Percentiles rank a stretch among this genome's conserved stretches.
Conservation (phyloP, 2,888 invertebrate genomes). For the Drosophila peninsularis region DNA sequence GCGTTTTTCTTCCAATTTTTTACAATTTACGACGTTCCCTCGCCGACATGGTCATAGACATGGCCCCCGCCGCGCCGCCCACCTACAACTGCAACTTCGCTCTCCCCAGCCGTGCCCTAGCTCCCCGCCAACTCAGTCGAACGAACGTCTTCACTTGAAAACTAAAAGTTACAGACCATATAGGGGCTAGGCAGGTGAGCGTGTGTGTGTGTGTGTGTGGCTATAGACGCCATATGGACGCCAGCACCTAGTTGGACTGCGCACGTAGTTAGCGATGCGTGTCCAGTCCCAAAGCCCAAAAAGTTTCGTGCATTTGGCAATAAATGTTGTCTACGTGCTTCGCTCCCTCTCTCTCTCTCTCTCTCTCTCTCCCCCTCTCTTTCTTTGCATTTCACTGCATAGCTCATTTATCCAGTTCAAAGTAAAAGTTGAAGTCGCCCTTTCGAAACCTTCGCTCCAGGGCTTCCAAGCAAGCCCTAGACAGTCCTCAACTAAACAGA, state of each 20-base stretch:
- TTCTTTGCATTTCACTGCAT: conserved; percentile 59
- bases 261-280: conserved; percentile 68
- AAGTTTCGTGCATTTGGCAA: conserved; percentile 77
- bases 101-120: not conserved
- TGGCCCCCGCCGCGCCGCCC: not conserved
- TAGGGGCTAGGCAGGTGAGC: conserved; percentile 15
- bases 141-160: conserved; percentile 36
- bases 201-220: not conserved
- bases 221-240: conserved; percentile 17
- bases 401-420: conserved; percentile 10
- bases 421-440: conserved; percentile 43
- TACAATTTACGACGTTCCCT: conserved; percentile 51
- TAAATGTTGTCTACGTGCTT: conserved; percentile 77
- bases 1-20: conserved; percentile 48
- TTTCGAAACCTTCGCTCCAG: not conserved
- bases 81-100: not conserved
- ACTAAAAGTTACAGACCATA: conserved; percentile 31
- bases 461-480: conserved; percentile 2
- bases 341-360: conserved; percentile 11
- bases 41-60: conserved; percentile 34
- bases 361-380: not conserved
- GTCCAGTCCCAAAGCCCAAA: conserved; percentile 57
- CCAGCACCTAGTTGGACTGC: conserved; percentile 13
- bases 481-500: conserved; percentile 4
- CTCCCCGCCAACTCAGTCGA: not conserved